Percentiles rank a stretch among this genome's conserved stretches.
Evolutionary conservation across 2,113 vertebrate species (phyloP).

Genomic region (Lagenorhynchus albirostris): DNA sequence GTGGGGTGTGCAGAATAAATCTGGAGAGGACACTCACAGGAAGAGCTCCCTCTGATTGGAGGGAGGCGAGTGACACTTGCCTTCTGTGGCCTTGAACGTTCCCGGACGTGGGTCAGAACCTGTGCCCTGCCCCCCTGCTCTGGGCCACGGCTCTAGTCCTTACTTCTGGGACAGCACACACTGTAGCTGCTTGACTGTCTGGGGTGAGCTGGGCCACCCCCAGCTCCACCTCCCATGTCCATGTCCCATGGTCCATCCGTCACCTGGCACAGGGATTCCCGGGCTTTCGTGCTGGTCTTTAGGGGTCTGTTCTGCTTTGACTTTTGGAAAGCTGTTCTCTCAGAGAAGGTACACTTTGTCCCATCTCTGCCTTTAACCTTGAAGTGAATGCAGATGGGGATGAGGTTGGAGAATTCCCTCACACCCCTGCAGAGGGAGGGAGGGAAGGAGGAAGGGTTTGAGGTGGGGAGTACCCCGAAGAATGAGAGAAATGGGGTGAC

Average conservation of each 20-base stretch:
- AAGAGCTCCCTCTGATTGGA: background rate
- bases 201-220: rapidly evolving
- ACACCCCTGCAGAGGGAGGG: background rate
- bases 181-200: background rate
- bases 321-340: background rate
- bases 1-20: rapidly evolving
- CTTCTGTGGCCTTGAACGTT: background rate
- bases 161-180: background rate
- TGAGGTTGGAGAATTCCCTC: background rate
- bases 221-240: rapidly evolving
- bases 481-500: background rate
- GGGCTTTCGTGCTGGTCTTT: background rate
- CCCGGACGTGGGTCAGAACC: background rate
- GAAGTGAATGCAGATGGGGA: background rate
- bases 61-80: background rate
- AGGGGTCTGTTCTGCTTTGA: background rate
- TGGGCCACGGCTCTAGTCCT: background rate
- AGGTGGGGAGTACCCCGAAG: background rate
- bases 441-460: background rate
- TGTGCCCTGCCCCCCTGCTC: background rate
- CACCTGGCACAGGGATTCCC: background rate
- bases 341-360: background rate
- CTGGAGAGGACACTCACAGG: background rate
- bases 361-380: background rate
- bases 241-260: rapidly evolving